Percentiles rank a stretch among this genome's conserved stretches.
phyloP scores from a whole-genome alignment of 2,888 invertebrate genomes.

The Drosophila quinaria region DNA sequence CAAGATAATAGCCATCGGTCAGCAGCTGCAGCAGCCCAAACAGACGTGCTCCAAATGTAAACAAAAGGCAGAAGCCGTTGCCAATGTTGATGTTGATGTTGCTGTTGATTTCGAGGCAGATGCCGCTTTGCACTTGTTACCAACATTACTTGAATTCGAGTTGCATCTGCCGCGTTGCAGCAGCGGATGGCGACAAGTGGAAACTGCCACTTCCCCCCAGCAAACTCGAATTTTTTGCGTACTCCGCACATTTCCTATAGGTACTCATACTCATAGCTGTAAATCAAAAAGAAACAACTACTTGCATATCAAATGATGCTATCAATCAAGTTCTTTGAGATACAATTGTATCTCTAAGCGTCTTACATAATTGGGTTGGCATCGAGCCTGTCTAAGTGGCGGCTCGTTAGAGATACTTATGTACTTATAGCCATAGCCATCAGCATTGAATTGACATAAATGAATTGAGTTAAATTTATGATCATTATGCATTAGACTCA shows the following conservation, averaged over 20 bases:
- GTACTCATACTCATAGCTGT: slow-evolving; percentile 48
- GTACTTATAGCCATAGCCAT: slow-evolving; percentile 20
- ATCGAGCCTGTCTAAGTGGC: slow-evolving; percentile 52
- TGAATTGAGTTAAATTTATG: slow-evolving; percentile 53
- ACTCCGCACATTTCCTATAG: slow-evolving; percentile 59
- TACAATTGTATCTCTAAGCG: slow-evolving; percentile 56
- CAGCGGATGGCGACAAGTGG: slow-evolving; percentile 38
- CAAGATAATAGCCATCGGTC: slow-evolving; percentile 69
- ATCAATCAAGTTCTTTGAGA: slow-evolving; percentile 63
- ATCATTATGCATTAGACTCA: slow-evolving; percentile 51
- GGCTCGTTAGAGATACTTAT: slow-evolving; percentile 52
- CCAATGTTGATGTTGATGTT: slow-evolving; percentile 10
- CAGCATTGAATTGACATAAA: slow-evolving; percentile 48
- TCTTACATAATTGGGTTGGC: slow-evolving; percentile 40
- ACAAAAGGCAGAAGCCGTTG: slow-evolving; percentile 57
- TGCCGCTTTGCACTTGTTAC: slow-evolving; percentile 51
- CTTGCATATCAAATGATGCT: slow-evolving; percentile 52
- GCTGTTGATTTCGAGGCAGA: slow-evolving; percentile 18
- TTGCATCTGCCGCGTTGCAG: slow-evolving; percentile 44
- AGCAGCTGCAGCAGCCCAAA: slow-evolving; percentile 75
- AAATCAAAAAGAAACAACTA: slow-evolving; percentile 55
- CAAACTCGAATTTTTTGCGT: slow-evolving; percentile 60
- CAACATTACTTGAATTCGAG: slow-evolving; percentile 29
- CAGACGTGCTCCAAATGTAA: slow-evolving; percentile 81
- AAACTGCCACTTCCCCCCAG: slow-evolving; percentile 25